Conservation (phyloP, 2,797 vertebrate species). For the Liasis olivaceus region DNA sequence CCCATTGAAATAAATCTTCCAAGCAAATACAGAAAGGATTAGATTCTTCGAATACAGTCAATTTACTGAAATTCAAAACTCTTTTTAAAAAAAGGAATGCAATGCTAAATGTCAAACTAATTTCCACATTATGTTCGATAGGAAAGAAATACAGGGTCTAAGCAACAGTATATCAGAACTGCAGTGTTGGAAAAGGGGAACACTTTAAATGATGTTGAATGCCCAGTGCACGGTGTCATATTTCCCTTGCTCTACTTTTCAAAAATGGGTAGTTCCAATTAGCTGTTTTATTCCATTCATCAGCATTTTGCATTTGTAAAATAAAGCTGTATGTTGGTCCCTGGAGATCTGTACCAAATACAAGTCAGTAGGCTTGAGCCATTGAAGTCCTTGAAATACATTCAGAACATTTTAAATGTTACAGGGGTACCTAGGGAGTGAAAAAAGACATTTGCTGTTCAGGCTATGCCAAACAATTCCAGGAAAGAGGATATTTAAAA, state of each 20-base stretch:
- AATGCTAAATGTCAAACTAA: neutral
- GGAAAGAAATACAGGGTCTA: neutral
- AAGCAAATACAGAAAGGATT: neutral
- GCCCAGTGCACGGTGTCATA: neutral
- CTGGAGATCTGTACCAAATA: neutral
- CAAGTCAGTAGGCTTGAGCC: neutral
- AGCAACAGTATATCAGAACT: neutral
- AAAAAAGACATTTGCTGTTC: neutral
- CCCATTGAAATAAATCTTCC: neutral
- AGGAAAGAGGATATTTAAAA: neutral
- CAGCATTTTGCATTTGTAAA: conserved; percentile 16
- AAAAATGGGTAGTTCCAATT: conserved; percentile 19
- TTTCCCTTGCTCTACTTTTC: conserved; percentile 26
- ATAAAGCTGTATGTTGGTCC: neutral
- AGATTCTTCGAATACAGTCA: neutral
- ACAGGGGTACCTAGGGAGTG: neutral
- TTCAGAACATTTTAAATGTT: neutral
- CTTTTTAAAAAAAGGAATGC: neutral
- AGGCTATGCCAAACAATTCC: neutral
- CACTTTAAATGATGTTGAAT: conserved; percentile 24
- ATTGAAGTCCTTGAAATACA: neutral
- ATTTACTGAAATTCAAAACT: conserved; percentile 13
- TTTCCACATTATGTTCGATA: conserved; percentile 2
- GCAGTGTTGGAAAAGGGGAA: neutral
- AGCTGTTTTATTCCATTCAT: conserved; percentile 32